These are phyloP conservation scores for Operophtera brumata DNA, from an alignment of 2,888 invertebrate genomes.

Conservation along the genomic window DNA sequence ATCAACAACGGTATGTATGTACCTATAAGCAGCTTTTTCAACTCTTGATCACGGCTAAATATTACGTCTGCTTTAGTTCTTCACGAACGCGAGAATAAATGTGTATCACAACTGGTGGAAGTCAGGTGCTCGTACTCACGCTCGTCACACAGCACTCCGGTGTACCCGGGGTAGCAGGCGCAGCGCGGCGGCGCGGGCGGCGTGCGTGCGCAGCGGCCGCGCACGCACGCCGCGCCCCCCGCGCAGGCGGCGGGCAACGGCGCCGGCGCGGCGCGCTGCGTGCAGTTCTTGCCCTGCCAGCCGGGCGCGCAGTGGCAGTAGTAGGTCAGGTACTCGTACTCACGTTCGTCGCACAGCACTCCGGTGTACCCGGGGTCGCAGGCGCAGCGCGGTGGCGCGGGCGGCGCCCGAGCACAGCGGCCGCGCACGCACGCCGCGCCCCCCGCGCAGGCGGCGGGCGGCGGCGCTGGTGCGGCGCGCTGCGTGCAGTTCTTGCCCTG, in stretches of 20 bases:
- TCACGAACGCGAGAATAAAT: no score
- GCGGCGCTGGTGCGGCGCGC: constrained; percentile 72
- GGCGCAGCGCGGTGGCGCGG: constrained; percentile 38
- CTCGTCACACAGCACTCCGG: constrained; percentile 84
- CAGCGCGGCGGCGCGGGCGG: constrained; percentile 36
- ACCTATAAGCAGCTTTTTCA: background rate
- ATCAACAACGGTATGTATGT: no score
- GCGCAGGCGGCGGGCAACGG: constrained; percentile 36
- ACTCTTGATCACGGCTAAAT: background rate
- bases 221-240: constrained; percentile 72
- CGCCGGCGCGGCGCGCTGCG: constrained; percentile 76
- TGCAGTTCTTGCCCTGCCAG: constrained; percentile 94
- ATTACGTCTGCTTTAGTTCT: no score
- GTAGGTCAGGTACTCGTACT: constrained; percentile 69
- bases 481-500: constrained; percentile 92
- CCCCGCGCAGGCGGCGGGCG: constrained; percentile 39
- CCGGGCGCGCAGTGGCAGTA: constrained; percentile 94
- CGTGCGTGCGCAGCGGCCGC: constrained; percentile 64
- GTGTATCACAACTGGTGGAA: no score
- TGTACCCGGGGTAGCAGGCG: constrained; percentile 76
- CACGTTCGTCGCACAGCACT: constrained; percentile 84
- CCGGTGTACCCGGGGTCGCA: constrained; percentile 79
- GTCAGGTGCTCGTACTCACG: constrained; percentile 22
- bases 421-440: constrained; percentile 74
- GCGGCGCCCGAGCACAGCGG: constrained; percentile 62